Percentiles rank a stretch among this genome's conserved stretches.
These are phyloP conservation scores for Salpingus planirostris DNA, from an alignment of 2,888 invertebrate genomes.

Conservation along the genomic window DNA sequence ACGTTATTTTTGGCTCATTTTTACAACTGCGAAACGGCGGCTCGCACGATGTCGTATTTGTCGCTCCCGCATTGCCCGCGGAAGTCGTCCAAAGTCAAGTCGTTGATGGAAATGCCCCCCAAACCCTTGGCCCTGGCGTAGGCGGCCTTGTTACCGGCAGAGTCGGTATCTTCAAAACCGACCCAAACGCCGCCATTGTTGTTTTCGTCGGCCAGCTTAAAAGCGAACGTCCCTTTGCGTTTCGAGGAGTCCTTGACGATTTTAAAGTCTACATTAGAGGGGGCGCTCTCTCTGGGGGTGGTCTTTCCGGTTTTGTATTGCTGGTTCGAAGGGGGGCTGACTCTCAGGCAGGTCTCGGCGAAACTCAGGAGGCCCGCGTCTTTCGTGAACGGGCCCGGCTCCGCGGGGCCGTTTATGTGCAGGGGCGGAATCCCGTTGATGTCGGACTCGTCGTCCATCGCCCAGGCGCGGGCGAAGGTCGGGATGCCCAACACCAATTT, in stretches of 20 bases:
- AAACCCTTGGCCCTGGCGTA: constrained; percentile 63
- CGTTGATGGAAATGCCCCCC: constrained; percentile 67
- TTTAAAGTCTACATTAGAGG: constrained; percentile 42
- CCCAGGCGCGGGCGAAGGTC: constrained; percentile 66
- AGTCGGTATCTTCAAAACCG: constrained; percentile 71
- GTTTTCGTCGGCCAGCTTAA: constrained; percentile 53
- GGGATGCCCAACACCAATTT: constrained; percentile 64
- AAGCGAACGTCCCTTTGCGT: constrained; percentile 73
- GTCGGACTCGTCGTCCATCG: constrained; percentile 60
- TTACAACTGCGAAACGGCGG: constrained; percentile 40
- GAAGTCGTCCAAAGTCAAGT: constrained; percentile 70
- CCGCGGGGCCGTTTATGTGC: constrained; percentile 57
- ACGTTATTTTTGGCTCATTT: too few species aligned
- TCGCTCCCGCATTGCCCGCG: constrained; percentile 67
- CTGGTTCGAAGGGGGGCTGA: constrained; percentile 34
- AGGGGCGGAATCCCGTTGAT: constrained; percentile 66
- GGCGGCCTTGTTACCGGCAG: constrained; percentile 63
- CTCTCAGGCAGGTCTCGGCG: constrained; percentile 65
- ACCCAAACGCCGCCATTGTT: constrained; percentile 67
- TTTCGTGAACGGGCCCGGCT: constrained; percentile 60
- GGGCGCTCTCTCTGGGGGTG: too few species aligned
- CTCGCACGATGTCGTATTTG: constrained; percentile 65
- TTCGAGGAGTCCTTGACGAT: constrained; percentile 70
- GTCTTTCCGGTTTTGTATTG: neutral
- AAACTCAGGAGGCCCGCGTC: constrained; percentile 62